phyloP scores from a whole-genome alignment of 2,113 vertebrate genomes.

The Myiopsitta monachus region DNA sequence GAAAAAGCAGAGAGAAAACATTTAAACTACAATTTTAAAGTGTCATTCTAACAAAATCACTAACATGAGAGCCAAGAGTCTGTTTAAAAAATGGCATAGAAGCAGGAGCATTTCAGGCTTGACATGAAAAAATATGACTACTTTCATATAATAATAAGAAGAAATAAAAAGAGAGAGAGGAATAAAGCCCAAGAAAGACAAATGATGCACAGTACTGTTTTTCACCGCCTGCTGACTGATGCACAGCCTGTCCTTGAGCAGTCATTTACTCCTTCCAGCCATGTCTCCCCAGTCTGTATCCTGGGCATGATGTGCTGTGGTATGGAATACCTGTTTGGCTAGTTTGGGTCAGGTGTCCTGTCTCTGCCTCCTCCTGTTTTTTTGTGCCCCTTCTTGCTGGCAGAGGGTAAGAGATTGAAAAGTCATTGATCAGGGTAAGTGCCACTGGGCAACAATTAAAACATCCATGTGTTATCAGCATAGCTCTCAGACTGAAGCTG shows the following conservation, averaged over 20 bases:
- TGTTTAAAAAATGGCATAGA: not conserved
- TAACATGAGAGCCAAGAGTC: not conserved
- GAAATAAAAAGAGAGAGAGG: not conserved
- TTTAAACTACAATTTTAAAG: not conserved
- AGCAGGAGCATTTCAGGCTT: not conserved
- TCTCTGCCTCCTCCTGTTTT: not conserved
- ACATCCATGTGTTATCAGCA: not conserved
- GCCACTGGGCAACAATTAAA: not conserved
- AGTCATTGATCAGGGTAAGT: not conserved
- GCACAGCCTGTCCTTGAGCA: not conserved
- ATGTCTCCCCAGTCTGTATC: not conserved
- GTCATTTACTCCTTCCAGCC: not conserved
- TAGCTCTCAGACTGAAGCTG: not conserved
- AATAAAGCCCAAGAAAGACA: not conserved
- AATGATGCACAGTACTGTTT: not conserved
- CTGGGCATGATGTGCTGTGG: not conserved
- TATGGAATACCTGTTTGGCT: not conserved
- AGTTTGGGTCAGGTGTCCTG: not conserved
- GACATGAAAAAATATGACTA: not conserved
- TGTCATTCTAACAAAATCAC: not conserved
- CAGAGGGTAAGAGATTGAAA: not conserved
- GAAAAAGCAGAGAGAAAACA: not conserved
- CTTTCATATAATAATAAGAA: not conserved
- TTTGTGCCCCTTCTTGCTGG: not conserved
- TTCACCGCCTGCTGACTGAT: not conserved